Evolutionary conservation across 2,888 invertebrate genomes (phyloP).

Genomic region (Pandemis heparana): DNA sequence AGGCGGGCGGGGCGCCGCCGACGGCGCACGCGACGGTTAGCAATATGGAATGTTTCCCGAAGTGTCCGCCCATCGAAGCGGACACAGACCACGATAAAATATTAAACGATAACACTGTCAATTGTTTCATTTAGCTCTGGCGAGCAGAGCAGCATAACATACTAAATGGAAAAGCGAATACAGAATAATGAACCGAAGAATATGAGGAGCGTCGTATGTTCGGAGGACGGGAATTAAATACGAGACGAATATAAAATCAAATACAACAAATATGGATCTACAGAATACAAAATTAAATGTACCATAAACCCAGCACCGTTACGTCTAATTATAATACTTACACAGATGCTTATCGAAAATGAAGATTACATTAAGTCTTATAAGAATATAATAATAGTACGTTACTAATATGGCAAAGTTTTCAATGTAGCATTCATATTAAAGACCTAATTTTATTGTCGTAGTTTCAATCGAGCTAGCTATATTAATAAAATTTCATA

Average conservation of each 20-base stretch:
- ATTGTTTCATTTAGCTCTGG: conserved; percentile 24
- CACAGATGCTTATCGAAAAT: conserved; percentile 74
- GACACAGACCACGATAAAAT: conserved; percentile 2
- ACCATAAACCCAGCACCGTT: conserved; percentile 84
- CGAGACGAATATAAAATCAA: conserved; percentile 77
- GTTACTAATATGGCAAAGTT: conserved; percentile 86
- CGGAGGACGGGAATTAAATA: conserved; percentile 69
- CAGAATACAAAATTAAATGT: conserved; percentile 78
- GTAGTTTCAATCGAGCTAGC: conserved; percentile 68
- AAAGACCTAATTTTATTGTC: conserved; percentile 74
- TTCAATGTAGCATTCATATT: conserved; percentile 82
- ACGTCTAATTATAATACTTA: conserved; percentile 81
- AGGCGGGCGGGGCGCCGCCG: conserved; percentile 47
- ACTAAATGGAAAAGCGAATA: conserved; percentile 46
- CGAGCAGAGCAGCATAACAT: conserved; percentile 29
- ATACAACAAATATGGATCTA: conserved; percentile 76
- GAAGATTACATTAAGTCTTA: conserved; percentile 80
- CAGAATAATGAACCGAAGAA: conserved; percentile 79
- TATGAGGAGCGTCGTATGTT: conserved; percentile 67
- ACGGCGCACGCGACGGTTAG: conserved; percentile 57
- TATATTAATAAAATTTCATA: conserved; percentile 71
- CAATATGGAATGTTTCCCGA: conserved; percentile 81
- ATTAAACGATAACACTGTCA: conserved; percentile 26
- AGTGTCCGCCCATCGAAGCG: conserved; percentile 49
- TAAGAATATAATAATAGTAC: conserved; percentile 80